phyloP scores from a whole-genome alignment of 92 coral and sea anemone species.

The Palythoa grandis region DNA sequence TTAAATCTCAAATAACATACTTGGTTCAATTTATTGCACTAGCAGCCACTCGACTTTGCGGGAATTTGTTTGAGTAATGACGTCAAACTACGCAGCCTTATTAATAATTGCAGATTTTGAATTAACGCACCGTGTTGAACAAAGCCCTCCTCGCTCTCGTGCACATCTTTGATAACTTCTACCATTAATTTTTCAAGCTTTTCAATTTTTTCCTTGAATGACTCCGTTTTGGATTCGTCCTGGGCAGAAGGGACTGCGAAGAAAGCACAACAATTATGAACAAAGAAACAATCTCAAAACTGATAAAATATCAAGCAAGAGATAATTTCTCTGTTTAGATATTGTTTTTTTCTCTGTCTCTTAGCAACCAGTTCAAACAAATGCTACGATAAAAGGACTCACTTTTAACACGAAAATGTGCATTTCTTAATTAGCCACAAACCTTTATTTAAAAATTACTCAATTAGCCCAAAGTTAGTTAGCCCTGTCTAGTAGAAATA shows the following conservation, averaged over 20 bases:
- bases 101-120: neutral
- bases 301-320: too few relatives aligned
- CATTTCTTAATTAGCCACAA: too few relatives aligned
- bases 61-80: neutral
- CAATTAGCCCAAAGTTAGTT: too few relatives aligned
- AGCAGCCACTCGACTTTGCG: neutral
- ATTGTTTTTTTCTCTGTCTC: too few relatives aligned
- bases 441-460: too few relatives aligned
- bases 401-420: too few relatives aligned
- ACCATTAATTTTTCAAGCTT: neutral
- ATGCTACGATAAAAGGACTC: too few relatives aligned
- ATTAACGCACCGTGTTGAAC: neutral
- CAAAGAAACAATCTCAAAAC: too few relatives aligned
- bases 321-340: too few relatives aligned
- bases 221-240: neutral
- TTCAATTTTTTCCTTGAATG: neutral
- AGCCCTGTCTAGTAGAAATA: too few relatives aligned
- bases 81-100: too few relatives aligned
- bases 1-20: neutral
- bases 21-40: neutral
- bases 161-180: neutral
- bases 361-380: too few relatives aligned
- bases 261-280: neutral
- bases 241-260: neutral
- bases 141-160: slow-evolving; percentile 3